Evolutionary conservation across 2,888 invertebrate species (phyloP).

Genomic region (Megamerina dolium): DNA sequence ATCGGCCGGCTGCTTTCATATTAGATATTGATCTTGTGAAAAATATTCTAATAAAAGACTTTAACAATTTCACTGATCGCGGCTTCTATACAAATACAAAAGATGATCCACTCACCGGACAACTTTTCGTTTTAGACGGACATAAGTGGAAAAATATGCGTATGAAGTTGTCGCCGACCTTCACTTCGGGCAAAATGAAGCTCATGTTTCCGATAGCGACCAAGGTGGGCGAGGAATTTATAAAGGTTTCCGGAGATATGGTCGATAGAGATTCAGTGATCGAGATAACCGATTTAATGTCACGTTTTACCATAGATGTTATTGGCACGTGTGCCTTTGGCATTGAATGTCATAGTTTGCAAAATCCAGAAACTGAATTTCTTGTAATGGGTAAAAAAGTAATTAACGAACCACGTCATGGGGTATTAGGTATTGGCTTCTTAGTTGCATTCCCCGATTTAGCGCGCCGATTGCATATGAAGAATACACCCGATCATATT

Average conservation of each 20-base stretch:
- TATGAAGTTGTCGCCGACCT: constrained; percentile 46
- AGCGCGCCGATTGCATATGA: constrained; percentile 29
- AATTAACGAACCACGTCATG: constrained; percentile 21
- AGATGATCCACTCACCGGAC: constrained; percentile 41
- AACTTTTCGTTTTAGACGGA: constrained; percentile 43
- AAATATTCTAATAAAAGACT: constrained; percentile 34
- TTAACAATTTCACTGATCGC: constrained; percentile 42
- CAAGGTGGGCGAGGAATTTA: constrained; percentile 26
- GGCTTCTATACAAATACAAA: constrained; percentile 37
- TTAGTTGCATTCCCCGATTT: constrained; percentile 26
- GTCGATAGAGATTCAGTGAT: constrained; percentile 23
- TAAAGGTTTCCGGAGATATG: constrained; percentile 25
- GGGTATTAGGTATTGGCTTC: constrained; percentile 4
- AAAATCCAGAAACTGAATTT: constrained; percentile 46
- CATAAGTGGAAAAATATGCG: constrained; percentile 48
- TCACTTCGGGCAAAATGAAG: constrained; percentile 34
- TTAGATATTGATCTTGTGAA: constrained; percentile 31
- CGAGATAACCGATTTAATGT: constrained; percentile 48
- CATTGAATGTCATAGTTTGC: constrained; percentile 49
- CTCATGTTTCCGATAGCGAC: constrained; percentile 28
- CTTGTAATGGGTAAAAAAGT: constrained; percentile 33
- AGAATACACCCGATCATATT: constrained; percentile 28
- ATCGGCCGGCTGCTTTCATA: constrained; percentile 26
- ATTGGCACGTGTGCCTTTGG: constrained; percentile 52
- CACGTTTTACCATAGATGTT: constrained; percentile 51